These are phyloP conservation scores for Macquaria ambigua DNA, from an alignment of 2,113 vertebrate species.

Conservation along the genomic window DNA sequence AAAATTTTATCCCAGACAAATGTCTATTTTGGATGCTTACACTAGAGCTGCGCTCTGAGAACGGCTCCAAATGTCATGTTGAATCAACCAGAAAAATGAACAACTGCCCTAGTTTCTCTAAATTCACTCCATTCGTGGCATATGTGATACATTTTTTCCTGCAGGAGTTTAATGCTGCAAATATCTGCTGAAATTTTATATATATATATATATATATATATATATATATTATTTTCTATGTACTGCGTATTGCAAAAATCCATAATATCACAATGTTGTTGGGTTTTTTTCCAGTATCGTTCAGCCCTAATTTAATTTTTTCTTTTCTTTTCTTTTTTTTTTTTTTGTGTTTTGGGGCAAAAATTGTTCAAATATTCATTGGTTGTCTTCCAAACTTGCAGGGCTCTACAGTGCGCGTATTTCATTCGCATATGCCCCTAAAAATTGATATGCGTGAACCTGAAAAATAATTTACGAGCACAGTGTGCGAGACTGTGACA, in stretches of 20 bases:
- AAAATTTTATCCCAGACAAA: slow-evolving; percentile 45
- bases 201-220: no score
- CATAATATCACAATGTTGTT: background rate
- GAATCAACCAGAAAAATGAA: slow-evolving; percentile 57
- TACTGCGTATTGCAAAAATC: background rate
- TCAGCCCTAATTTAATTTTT: no score
- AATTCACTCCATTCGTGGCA: slow-evolving; percentile 20
- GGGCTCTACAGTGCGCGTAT: no score
- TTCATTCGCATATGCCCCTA: no score
- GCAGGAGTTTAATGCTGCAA: background rate
- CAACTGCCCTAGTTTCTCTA: slow-evolving; percentile 38
- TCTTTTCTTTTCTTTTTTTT: no score
- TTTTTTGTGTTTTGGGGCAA: no score
- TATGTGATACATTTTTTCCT: slow-evolving; percentile 5
- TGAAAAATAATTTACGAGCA: no score
- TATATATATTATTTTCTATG: background rate
- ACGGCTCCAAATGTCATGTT: slow-evolving; percentile 58
- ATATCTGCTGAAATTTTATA: background rate
- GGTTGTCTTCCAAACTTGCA: background rate
- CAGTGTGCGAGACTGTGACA: no score
- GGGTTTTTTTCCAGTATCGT: no score
- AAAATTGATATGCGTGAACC: no score
- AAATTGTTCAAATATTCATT: background rate
- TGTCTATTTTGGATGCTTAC: slow-evolving; percentile 46
- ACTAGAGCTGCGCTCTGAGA: slow-evolving; percentile 13